Conservation (phyloP, 2,797 vertebrate species). For the Myotis vivesi region DNA sequence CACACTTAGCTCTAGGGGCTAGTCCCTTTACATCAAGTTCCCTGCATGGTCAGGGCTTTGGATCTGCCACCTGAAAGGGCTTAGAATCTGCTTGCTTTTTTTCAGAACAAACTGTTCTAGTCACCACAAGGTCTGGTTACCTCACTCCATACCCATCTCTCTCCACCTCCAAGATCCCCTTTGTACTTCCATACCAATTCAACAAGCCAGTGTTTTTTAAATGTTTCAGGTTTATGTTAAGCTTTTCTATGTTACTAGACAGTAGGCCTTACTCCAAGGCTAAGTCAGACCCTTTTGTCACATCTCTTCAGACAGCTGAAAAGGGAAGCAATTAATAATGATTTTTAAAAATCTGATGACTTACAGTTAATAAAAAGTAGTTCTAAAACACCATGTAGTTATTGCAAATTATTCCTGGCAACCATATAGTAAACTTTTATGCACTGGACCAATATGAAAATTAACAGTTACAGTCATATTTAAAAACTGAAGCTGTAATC, state of each 20-base stretch:
- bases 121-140: background rate
- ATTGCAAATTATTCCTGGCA: background rate
- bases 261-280: background rate
- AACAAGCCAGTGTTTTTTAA: background rate
- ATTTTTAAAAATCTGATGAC: background rate
- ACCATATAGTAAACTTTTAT: background rate
- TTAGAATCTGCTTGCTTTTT: background rate
- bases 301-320: background rate
- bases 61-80: background rate
- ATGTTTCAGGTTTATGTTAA: background rate
- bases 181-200: background rate
- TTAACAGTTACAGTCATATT: background rate
- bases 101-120: background rate
- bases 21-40: background rate
- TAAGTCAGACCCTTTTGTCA: background rate
- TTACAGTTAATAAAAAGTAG: background rate
- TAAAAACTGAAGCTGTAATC: background rate
- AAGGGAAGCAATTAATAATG: background rate
- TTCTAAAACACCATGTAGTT: background rate
- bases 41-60: background rate
- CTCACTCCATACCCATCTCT: background rate
- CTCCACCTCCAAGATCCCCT: background rate
- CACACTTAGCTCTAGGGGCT: background rate
- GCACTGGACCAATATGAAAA: background rate
- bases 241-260: background rate